A percentile compares a stretch with the other conserved stretches of the same genome.
phyloP scores from a whole-genome alignment of 2,113 vertebrate genomes.

The Lota lota region DNA sequence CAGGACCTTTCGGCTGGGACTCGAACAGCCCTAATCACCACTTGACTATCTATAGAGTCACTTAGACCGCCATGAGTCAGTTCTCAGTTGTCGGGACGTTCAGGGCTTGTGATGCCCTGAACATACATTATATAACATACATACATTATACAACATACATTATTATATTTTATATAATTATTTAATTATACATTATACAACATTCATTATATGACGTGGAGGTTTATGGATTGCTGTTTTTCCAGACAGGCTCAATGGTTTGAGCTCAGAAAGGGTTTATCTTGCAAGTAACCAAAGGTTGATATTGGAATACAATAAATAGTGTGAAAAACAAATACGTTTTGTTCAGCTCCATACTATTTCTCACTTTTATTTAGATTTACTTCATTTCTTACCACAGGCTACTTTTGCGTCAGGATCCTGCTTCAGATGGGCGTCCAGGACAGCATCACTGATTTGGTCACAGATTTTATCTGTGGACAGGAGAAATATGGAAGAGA shows the following conservation, averaged over 20 bases:
- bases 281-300: conserved; percentile 1
- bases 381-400: conserved; percentile 78
- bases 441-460: conserved; percentile 94
- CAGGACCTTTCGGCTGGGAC: no score
- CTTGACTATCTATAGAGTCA: no score
- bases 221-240: background rate
- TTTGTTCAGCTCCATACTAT: no score
- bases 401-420: conserved; percentile 96
- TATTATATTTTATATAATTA: background rate
- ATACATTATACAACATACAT: no score
- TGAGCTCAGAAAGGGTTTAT: background rate
- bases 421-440: conserved; percentile 90
- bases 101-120: no score
- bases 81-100: no score
- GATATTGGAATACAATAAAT: conserved; percentile 1
- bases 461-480: conserved; percentile 94
- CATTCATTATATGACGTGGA: background rate
- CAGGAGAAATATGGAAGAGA: background rate
- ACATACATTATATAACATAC: no score
- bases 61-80: no score
- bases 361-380: no score
- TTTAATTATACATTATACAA: background rate
- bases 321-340: no score
- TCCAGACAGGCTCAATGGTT: conserved; percentile 8
- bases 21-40: no score